These are phyloP conservation scores for Pseudorhiza aurosa DNA, from an alignment of 30 jellyfish, hydroid and myxozoan species.

Conservation along the genomic window DNA sequence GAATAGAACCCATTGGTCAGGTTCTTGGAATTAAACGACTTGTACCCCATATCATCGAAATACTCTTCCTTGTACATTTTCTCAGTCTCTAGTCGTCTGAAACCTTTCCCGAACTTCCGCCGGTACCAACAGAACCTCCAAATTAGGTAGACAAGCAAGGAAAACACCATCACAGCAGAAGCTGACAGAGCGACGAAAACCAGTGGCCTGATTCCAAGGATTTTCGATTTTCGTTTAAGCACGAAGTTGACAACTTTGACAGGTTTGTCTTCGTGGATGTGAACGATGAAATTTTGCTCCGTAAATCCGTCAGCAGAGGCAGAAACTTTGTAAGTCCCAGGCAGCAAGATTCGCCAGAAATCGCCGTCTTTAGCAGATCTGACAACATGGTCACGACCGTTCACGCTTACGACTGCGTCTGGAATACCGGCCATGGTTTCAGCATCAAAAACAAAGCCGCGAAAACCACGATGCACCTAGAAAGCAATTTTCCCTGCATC, in stretches of 20 bases:
- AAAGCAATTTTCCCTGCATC: no score
- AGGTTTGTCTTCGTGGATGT: constrained; percentile 57
- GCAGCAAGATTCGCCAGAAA: constrained; percentile 89
- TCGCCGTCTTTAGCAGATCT: constrained; percentile 88
- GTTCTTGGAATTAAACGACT: constrained; percentile 66
- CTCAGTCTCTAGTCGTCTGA: constrained; percentile 36
- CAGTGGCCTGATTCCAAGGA: constrained; percentile 75
- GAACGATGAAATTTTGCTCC: constrained; percentile 62
- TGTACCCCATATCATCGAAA: constrained; percentile 68
- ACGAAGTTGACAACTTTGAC: constrained; percentile 75
- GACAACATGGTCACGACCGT: constrained; percentile 87
- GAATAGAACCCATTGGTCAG: constrained; percentile 61
- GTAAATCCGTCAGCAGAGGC: constrained; percentile 86
- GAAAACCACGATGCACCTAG: constrained; percentile 90
- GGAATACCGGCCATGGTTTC: constrained; percentile 75
- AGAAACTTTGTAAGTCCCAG: constrained; percentile 89
- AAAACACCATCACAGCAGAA: constrained; percentile 70
- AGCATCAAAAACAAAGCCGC: constrained; percentile 85
- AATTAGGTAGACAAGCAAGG: constrained; percentile 47
- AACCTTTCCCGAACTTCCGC: constrained; percentile 56
- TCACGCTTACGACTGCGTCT: constrained; percentile 60
- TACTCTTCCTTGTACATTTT: constrained; percentile 65
- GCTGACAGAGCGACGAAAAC: constrained; percentile 78
- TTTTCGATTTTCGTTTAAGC: constrained; percentile 46
- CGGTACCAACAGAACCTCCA: constrained; percentile 58